phyloP scores from a whole-genome alignment of 2,113 vertebrate genomes.

The Aphyosemion australe region DNA sequence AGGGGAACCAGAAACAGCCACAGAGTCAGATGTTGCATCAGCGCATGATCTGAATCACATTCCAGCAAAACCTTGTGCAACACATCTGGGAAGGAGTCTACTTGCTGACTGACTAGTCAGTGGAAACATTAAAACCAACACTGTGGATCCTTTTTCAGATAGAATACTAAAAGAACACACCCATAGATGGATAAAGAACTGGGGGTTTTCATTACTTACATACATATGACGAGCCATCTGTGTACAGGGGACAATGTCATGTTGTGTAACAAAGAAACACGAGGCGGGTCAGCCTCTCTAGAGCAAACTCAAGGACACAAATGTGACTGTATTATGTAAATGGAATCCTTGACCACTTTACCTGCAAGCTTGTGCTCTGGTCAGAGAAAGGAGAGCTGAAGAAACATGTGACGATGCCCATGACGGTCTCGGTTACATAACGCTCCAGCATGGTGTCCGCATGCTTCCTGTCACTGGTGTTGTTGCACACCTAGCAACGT shows the following conservation, averaged over 20 bases:
- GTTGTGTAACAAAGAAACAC: too few relatives aligned
- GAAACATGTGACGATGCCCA: constrained; percentile 98
- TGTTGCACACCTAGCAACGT: constrained; percentile 90
- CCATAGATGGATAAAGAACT: constrained; percentile 26
- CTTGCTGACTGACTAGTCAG: constrained; percentile 63
- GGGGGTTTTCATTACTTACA: constrained; percentile 71
- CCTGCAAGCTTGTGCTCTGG: constrained; percentile 98
- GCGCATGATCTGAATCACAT: constrained; percentile 29
- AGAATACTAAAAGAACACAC: constrained; percentile 20
- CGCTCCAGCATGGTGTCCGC: constrained; percentile 90
- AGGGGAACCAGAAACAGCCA: constrained; percentile 9
- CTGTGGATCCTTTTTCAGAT: constrained; percentile 16
- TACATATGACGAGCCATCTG: constrained; percentile 71
- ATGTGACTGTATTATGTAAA: not conserved
- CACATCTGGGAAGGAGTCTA: constrained; percentile 53
- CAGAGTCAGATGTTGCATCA: constrained; percentile 24
- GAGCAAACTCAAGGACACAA: not conserved
- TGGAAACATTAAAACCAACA: constrained; percentile 31
- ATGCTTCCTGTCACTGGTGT: constrained; percentile 95
- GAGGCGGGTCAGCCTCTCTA: not conserved
- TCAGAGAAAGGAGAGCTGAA: constrained; percentile 99
- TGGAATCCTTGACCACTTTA: constrained; percentile 51
- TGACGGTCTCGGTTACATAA: constrained; percentile 97
- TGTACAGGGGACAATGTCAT: constrained; percentile 30
- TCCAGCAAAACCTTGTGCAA: constrained; percentile 51